phyloP scores from a whole-genome alignment of 2,113 vertebrate species.

The Catharus minimus region DNA sequence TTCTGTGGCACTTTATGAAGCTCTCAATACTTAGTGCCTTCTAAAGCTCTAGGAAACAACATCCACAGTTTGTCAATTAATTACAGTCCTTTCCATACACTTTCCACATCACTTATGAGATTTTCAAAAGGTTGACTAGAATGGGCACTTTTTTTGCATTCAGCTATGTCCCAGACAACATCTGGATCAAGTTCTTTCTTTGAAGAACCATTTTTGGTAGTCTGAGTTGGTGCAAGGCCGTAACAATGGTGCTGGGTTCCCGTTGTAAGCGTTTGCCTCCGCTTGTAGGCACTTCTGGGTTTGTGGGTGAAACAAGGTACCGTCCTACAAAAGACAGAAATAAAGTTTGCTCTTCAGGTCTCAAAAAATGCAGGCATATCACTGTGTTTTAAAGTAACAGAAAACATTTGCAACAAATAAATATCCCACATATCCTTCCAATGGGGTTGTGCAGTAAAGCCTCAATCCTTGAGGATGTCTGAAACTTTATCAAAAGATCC shows the following conservation, averaged over 20 bases:
- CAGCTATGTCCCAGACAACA: neutral
- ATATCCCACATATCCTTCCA: neutral
- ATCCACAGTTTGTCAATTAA: conserved; percentile 27
- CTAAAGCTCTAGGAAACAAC: neutral
- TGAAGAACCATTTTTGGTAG: conserved; percentile 92
- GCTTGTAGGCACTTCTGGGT: conserved; percentile 90
- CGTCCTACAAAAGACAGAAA: conserved; percentile 79
- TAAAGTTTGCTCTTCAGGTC: neutral
- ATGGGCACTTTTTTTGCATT: neutral
- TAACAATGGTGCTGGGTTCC: conserved; percentile 79
- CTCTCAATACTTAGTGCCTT: conserved; percentile 37
- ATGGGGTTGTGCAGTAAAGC: neutral
- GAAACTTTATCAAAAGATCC: neutral
- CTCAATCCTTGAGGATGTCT: neutral
- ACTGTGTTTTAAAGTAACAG: neutral
- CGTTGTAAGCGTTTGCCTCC: conserved; percentile 49
- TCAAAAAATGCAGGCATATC: neutral
- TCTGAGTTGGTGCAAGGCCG: conserved; percentile 77
- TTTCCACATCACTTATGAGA: neutral
- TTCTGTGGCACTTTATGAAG: neutral
- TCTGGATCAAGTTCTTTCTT: conserved; percentile 74
- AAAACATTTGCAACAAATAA: neutral
- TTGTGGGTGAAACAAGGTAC: conserved; percentile 80
- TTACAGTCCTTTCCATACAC: conserved; percentile 33
- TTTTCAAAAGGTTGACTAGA: neutral